These are phyloP conservation scores for Syrista parreyssii DNA, from an alignment of 2,888 invertebrate genomes.

Conservation along the genomic window DNA sequence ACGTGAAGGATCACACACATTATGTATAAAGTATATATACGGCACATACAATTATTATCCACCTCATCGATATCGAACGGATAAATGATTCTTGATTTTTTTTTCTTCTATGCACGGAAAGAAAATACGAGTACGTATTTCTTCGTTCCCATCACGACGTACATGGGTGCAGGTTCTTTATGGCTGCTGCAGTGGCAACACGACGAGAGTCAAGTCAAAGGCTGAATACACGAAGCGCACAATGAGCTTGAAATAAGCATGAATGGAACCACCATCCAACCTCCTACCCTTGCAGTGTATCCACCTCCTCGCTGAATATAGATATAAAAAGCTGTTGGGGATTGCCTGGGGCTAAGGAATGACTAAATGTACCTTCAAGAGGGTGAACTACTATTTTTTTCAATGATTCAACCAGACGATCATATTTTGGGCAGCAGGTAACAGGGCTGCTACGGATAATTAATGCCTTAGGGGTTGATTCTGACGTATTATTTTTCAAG, in stretches of 20 bases:
- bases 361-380: constrained; percentile 43
- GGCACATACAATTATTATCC: neutral
- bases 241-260: constrained; percentile 65
- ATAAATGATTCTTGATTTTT: neutral
- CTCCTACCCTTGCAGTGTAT: constrained; percentile 19
- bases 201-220: constrained; percentile 55
- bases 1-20: neutral
- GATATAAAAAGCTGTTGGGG: neutral
- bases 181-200: constrained; percentile 40
- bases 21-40: neutral
- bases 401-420: constrained; percentile 51
- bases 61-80: neutral
- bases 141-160: constrained; percentile 35
- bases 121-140: constrained; percentile 45
- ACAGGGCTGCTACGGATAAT: neutral
- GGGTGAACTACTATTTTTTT: constrained; percentile 41
- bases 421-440: neutral
- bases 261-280: constrained; percentile 57
- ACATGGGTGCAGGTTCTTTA: constrained; percentile 4
- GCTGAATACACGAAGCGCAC: constrained; percentile 57
- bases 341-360: constrained; percentile 45
- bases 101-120: neutral
- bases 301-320: neutral
- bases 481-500: neutral
- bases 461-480: neutral